Evolutionary conservation across 1,140 invertebrate genomes (phyloP).

Genomic region (Parasteatoda tepidariorum): DNA sequence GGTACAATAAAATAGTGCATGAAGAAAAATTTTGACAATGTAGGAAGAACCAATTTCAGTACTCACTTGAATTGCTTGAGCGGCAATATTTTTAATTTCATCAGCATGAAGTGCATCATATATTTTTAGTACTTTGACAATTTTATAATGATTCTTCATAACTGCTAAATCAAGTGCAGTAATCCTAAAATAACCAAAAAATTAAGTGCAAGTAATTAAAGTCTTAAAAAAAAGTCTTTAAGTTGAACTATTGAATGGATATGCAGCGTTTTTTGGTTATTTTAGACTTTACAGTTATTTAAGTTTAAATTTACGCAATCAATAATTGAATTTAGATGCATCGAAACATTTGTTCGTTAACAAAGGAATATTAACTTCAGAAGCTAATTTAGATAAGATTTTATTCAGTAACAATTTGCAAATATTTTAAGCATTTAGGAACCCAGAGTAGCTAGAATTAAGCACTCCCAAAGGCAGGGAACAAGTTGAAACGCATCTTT

Average conservation of each 20-base stretch:
- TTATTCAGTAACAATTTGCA: no score
- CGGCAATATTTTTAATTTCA: slow-evolving; percentile 28
- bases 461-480: no score
- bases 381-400: no score
- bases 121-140: slow-evolving; percentile 3
- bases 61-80: slow-evolving; percentile 6
- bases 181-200: not conserved
- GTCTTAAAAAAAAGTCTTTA: not conserved
- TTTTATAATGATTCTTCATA: not conserved
- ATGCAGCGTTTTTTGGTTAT: not conserved
- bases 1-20: no score
- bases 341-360: not conserved
- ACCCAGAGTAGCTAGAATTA: no score
- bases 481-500: no score
- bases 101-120: not conserved
- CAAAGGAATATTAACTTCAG: no score
- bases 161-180: slow-evolving; percentile 1
- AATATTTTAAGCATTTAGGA: no score
- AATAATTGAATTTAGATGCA: no score
- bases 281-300: not conserved
- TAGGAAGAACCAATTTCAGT: no score
- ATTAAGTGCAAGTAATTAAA: not conserved
- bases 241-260: not conserved
- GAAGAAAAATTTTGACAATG: no score
- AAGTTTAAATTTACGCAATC: not conserved